These are phyloP conservation scores for Alviniconcha strummeri DNA, from an alignment of 2,888 invertebrate genomes.

Conservation along the genomic window DNA sequence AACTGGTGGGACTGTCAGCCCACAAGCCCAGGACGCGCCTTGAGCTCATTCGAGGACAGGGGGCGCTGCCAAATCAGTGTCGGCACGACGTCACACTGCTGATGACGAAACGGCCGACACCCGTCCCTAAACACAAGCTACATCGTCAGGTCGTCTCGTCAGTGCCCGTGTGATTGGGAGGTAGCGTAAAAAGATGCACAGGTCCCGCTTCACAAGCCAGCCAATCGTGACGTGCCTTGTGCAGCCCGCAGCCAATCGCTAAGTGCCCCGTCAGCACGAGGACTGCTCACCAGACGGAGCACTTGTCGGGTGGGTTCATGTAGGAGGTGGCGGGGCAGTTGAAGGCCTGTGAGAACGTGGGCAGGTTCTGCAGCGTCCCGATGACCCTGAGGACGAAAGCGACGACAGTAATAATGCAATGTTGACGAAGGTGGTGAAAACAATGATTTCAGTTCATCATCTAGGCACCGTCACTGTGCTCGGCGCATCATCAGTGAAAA, in stretches of 20 bases:
- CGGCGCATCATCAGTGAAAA: too few species aligned
- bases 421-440: too few species aligned
- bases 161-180: not conserved
- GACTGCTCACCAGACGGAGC: slow-evolving; percentile 55
- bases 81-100: too few species aligned
- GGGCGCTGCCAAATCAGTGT: too few species aligned
- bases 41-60: too few species aligned
- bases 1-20: too few species aligned
- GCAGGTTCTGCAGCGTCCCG: slow-evolving; percentile 62
- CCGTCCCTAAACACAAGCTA: not conserved
- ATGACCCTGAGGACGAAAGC: slow-evolving; percentile 57
- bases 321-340: slow-evolving; percentile 55
- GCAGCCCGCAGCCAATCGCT: not conserved
- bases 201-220: not conserved
- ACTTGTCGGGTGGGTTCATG: slow-evolving; percentile 62
- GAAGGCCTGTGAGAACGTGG: slow-evolving; percentile 60
- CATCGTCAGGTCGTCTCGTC: too few species aligned
- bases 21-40: too few species aligned
- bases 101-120: not conserved
- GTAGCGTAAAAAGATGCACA: not conserved
- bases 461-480: too few species aligned
- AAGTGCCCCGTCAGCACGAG: not conserved
- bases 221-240: not conserved
- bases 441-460: too few species aligned
- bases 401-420: too few species aligned